A percentile compares a stretch with the other conserved stretches of the same genome.
These are phyloP conservation scores for Acridotheres tristis DNA, from an alignment of 2,797 vertebrate genomes.

Conservation along the genomic window DNA sequence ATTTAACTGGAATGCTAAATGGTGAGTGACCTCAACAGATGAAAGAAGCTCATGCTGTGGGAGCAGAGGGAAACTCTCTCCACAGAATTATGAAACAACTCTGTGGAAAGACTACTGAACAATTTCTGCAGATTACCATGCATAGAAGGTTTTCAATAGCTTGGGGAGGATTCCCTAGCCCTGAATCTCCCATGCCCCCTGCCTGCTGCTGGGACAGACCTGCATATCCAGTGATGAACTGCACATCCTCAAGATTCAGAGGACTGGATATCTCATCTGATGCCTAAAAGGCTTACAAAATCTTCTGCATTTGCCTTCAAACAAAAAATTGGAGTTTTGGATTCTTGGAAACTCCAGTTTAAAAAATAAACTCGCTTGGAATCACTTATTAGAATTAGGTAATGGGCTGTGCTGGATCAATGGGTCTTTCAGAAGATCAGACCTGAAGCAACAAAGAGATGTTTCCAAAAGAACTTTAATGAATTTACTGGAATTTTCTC, in stretches of 20 bases:
- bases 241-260: neutral
- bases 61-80: neutral
- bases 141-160: neutral
- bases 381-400: neutral
- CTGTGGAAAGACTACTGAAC: neutral
- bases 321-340: neutral
- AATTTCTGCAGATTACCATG: neutral
- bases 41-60: neutral
- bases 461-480: neutral
- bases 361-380: neutral
- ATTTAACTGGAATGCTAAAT: neutral
- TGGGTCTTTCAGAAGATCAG: neutral
- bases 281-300: neutral
- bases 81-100: neutral
- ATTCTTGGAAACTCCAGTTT: neutral
- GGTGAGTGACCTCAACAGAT: neutral
- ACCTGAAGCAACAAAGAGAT: neutral
- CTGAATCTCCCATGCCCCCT: neutral
- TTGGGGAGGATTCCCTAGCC: neutral
- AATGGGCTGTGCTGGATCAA: neutral
- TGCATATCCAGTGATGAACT: neutral
- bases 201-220: neutral
- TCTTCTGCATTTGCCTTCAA: neutral
- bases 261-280: neutral
- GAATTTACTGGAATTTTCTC: neutral